Base-by-base conservation (phyloP, 2,113 vertebrate species). In the Elachura formosa region DNA sequence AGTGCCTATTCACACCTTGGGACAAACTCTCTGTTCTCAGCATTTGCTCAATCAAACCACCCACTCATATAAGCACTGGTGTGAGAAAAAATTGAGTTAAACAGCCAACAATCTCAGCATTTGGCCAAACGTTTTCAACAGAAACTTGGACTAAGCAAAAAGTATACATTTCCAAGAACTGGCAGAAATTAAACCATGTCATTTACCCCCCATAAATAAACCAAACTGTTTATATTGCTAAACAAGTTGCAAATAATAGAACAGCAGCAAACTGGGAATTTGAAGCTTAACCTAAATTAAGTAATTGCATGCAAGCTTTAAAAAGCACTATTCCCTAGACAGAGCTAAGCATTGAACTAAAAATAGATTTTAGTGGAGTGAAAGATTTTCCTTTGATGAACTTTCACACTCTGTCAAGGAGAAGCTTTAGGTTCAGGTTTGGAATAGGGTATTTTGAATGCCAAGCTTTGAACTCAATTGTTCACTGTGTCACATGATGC, bases 161-260 rank as follows among this genome's bases (percentile, higher is more conserved):
- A 86, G 48, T 68, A 94, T 26, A 63, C 25, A 21, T 84, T 95
- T 94, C 82, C 75, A 94, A 96, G 83, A 95, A 94, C 1, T 48
- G 75, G 38, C 83, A 89, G 61, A 91, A 90, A 94, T 81, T 74
- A 94, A 90, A 94, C 59, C 68, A 59, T 89, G 86, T 91, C 68
- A 90, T 85, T 95, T 91, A 91, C 38, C 34, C 38, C 34, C 84
- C 89, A 91, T 86, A 96, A 95, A 93, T 89, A 95, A 95, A 89
- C 64, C 46, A 72, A 94, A 96, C 73, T 93, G 88, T 92, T 96
- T 90, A 86, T 85, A 80, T 90, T 76, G 92, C 93, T 93, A 93
- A 91, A 95, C 92, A 95, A 96, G 82, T 79, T 13, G 7, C 81
- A 91, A 93, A 93, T 95, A 96, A 97, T 87, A 96, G 86, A 96